Evolutionary conservation across 2,113 vertebrate genomes (phyloP).

Genomic region (Ammospiza caudacuta): DNA sequence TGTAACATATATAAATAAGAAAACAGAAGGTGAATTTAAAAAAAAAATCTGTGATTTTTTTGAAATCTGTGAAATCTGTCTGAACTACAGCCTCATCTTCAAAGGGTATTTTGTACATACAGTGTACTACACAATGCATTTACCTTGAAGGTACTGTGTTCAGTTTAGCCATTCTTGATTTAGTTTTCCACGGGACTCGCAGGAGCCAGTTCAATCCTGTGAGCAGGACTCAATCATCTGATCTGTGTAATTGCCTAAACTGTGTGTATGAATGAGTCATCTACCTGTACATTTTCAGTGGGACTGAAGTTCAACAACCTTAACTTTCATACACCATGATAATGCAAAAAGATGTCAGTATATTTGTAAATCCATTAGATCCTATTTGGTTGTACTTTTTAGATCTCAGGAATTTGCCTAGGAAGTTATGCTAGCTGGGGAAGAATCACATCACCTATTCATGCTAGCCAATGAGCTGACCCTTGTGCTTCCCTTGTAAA

Average conservation of each 20-base stretch:
- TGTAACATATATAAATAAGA: neutral
- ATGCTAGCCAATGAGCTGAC: neutral
- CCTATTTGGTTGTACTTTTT: neutral
- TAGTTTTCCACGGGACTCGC: neutral
- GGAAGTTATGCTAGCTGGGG: neutral
- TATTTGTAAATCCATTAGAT: neutral
- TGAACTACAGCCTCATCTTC: neutral
- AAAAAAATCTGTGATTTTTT: neutral
- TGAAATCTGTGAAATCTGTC: neutral
- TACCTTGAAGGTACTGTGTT: neutral
- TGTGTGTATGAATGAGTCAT: accelerated
- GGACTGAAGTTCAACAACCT: neutral
- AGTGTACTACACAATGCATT: neutral
- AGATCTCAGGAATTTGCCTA: neutral
- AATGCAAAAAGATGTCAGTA: neutral
- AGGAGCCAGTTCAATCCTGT: neutral
- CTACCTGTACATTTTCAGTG: neutral
- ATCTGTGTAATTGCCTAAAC: neutral
- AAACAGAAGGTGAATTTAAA: neutral
- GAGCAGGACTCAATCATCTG: neutral
- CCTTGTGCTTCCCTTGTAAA: neutral
- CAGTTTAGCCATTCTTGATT: neutral
- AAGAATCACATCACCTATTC: neutral
- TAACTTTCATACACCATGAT: neutral
- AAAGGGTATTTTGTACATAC: neutral